phyloP scores from a whole-genome alignment of 2,113 vertebrate species.

The Scatophagus argus region DNA sequence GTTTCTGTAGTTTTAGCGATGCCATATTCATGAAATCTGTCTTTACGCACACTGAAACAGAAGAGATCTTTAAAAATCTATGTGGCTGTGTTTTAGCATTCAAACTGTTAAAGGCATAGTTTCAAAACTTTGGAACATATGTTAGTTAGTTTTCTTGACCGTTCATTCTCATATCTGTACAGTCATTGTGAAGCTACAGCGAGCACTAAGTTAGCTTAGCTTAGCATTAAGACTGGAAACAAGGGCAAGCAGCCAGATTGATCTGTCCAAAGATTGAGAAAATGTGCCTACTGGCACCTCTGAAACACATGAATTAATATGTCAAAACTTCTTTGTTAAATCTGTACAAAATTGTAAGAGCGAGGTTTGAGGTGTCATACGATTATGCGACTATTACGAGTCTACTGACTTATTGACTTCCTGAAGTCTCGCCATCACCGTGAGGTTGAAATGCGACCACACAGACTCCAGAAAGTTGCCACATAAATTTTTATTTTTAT shows the following conservation, averaged over 20 bases:
- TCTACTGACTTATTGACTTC: not conserved
- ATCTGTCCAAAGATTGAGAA: not conserved
- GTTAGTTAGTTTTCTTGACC: not conserved
- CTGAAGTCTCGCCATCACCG: not conserved
- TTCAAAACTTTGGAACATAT: constrained; percentile 9
- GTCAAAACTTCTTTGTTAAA: not conserved
- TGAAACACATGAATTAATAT: not conserved
- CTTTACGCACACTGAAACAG: constrained; percentile 35
- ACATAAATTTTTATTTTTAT: not conserved
- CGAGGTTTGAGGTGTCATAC: not conserved
- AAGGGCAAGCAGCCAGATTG: not conserved
- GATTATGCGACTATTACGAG: not conserved
- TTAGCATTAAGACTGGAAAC: not conserved
- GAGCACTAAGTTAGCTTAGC: not conserved
- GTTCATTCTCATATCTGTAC: not conserved
- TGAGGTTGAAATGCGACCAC: not conserved
- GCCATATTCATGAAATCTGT: constrained; percentile 39
- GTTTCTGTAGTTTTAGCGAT: constrained; percentile 27
- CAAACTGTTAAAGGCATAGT: constrained; percentile 21
- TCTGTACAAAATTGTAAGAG: not conserved
- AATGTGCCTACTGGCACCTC: not conserved
- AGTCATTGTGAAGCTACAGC: not conserved
- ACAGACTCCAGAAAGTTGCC: not conserved
- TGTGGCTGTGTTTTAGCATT: not conserved
- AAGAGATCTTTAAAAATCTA: constrained; percentile 27